A percentile compares a stretch with the other conserved stretches of the same genome.
These are phyloP conservation scores for Melipona quadrifasciata DNA, from an alignment of 1,140 invertebrate genomes.

Conservation along the genomic window DNA sequence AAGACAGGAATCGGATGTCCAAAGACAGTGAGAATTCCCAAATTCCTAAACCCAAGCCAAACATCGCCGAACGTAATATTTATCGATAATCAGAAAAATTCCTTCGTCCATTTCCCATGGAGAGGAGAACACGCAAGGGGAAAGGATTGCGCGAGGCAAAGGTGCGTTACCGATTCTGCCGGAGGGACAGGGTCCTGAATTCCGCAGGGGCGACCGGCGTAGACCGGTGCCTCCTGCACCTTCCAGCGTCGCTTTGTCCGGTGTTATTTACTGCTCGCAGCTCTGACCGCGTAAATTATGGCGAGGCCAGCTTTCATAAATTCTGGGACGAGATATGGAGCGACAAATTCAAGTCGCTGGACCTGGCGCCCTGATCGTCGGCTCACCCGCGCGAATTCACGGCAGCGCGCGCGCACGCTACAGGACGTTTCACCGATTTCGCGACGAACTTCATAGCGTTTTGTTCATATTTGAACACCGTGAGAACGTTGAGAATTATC, in stretches of 20 bases:
- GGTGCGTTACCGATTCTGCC: slow-evolving; percentile 56
- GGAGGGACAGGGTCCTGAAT: slow-evolving; percentile 45
- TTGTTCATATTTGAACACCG: background rate
- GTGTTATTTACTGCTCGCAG: slow-evolving; percentile 65
- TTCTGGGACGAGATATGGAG: slow-evolving; percentile 72
- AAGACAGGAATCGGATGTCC: no score
- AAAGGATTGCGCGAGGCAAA: background rate
- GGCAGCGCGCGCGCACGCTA: slow-evolving; percentile 20
- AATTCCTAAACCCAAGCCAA: no score
- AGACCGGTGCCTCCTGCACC: slow-evolving; percentile 43
- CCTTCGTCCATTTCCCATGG: no score
- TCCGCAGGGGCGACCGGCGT: slow-evolving; percentile 41
- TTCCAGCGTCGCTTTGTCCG: slow-evolving; percentile 56
- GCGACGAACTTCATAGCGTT: background rate
- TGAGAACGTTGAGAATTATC: background rate
- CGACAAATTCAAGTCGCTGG: slow-evolving; percentile 73
- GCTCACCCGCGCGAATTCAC: slow-evolving; percentile 39
- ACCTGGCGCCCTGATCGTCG: slow-evolving; percentile 56
- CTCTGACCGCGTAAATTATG: slow-evolving; percentile 69
- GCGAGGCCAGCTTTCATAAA: slow-evolving; percentile 71
- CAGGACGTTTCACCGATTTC: background rate
- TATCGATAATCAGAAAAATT: background rate
- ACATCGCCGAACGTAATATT: no score
- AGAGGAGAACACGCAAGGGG: background rate
- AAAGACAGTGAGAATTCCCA: no score